A percentile compares a stretch with the other conserved stretches of the same genome.
Evolutionary conservation across 2,888 invertebrate genomes (phyloP).

Genomic region (Nemoura dubitans): DNA sequence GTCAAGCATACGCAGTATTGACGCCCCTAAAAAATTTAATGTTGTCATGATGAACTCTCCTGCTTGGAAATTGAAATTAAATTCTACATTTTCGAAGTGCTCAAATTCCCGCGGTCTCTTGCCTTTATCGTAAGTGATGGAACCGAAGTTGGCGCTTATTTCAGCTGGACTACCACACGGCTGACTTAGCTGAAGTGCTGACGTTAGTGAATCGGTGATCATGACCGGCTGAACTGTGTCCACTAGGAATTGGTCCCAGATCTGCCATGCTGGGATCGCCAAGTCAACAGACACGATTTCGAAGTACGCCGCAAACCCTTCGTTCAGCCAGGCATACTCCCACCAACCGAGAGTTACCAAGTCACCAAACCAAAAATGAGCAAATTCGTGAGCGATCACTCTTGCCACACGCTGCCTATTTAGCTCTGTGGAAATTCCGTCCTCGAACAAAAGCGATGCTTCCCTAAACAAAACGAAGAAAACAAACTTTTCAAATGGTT

Average conservation of each 20-base stretch:
- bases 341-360: slow-evolving; percentile 60
- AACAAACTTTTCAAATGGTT: slow-evolving; percentile 46
- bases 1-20: slow-evolving; percentile 67
- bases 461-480: slow-evolving; percentile 65
- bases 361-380: slow-evolving; percentile 66
- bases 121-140: slow-evolving; percentile 51
- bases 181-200: slow-evolving; percentile 43
- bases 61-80: too few species aligned
- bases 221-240: slow-evolving; percentile 44
- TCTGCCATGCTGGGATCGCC: slow-evolving; percentile 24
- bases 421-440: slow-evolving; percentile 55
- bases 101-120: background rate
- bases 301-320: slow-evolving; percentile 67
- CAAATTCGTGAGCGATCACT: slow-evolving; percentile 65
- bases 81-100: background rate
- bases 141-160: slow-evolving; percentile 45
- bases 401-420: slow-evolving; percentile 52
- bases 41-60: background rate
- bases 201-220: slow-evolving; percentile 40
- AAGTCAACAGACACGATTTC: slow-evolving; percentile 57
- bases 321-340: slow-evolving; percentile 61
- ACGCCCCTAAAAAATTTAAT: slow-evolving; percentile 58
- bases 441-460: slow-evolving; percentile 60
- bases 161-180: slow-evolving; percentile 41
- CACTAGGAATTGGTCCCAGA: slow-evolving; percentile 44